phyloP scores from a whole-genome alignment of 1,140 invertebrate genomes.

The Scaptomyza hsui region DNA sequence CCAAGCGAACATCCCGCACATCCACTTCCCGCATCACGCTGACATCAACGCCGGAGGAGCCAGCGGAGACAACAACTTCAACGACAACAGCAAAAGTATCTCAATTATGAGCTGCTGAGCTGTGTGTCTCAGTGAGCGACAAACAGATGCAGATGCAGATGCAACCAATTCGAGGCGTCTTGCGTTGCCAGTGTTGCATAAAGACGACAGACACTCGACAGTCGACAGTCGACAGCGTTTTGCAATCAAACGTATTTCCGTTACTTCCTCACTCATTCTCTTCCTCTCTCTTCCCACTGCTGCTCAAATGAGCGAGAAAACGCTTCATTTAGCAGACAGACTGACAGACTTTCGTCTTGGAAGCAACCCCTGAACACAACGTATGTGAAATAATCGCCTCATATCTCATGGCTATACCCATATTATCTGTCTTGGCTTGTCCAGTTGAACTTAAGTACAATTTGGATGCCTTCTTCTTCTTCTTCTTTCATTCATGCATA shows the following conservation, averaged over 20 bases:
- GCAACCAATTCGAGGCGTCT: constrained; percentile 15
- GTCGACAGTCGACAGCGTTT: constrained; percentile 21
- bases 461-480: constrained; percentile 25
- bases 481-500: constrained; percentile 47
- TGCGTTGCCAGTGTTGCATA: constrained; percentile 47
- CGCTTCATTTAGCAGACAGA: constrained; percentile 40
- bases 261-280: constrained; percentile 3
- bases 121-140: constrained; percentile 2
- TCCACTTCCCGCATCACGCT: constrained; percentile 14
- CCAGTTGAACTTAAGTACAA: constrained; percentile 45
- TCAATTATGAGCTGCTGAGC: constrained; percentile 35
- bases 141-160: neutral
- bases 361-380: neutral
- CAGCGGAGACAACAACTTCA: constrained; percentile 1
- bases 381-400: constrained; percentile 15
- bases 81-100: constrained; percentile 21
- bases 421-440: constrained; percentile 32
- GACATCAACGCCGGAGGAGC: constrained; percentile 16
- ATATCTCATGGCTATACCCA: constrained; percentile 24
- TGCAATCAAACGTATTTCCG: constrained; percentile 56
- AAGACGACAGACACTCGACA: constrained; percentile 14
- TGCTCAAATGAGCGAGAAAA: constrained; percentile 43
- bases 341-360: neutral
- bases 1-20: constrained; percentile 49
- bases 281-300: neutral